Evolutionary conservation across 2,797 vertebrate species (phyloP).

Genomic region (Semaprochilodus insignis): DNA sequence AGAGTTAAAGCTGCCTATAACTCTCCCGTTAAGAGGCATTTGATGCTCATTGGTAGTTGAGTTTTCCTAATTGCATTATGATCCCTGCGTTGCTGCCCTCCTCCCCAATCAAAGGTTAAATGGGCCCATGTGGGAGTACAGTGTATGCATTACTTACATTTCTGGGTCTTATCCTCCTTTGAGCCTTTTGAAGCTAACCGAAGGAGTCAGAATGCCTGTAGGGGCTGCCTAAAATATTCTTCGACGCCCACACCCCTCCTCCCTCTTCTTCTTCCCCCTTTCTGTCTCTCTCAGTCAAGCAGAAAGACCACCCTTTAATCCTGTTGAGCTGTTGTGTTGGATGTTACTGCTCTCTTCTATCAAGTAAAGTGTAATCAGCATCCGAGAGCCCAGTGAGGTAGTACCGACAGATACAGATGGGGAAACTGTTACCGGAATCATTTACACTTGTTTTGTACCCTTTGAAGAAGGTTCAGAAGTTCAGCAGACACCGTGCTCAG

Average conservation of each 20-base stretch:
- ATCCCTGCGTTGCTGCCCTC: background rate
- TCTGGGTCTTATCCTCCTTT: slow-evolving; percentile 43
- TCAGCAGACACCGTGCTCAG: background rate
- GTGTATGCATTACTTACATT: slow-evolving; percentile 48
- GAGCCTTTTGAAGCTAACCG: slow-evolving; percentile 57
- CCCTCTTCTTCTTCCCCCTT: slow-evolving; percentile 16
- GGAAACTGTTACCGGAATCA: background rate
- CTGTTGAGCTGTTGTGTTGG: slow-evolving; percentile 9
- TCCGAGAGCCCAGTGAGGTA: background rate
- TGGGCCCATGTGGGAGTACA: slow-evolving; percentile 47
- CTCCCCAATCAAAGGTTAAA: slow-evolving; percentile 45
- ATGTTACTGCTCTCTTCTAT: background rate
- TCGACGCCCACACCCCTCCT: slow-evolving; percentile 42
- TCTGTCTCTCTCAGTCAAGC: slow-evolving; percentile 10
- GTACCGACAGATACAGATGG: background rate
- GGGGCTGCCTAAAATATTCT: slow-evolving; percentile 57
- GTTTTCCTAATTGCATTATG: background rate
- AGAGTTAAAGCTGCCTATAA: background rate
- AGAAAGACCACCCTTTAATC: slow-evolving; percentile 23
- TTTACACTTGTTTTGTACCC: background rate
- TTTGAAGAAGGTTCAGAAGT: slow-evolving; percentile 16
- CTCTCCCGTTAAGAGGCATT: background rate
- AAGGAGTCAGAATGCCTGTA: slow-evolving; percentile 57
- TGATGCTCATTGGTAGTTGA: background rate
- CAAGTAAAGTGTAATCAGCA: slow-evolving; percentile 4